Base-by-base conservation (phyloP, 2,113 vertebrate species). In the Emydocephalus ijimae region DNA sequence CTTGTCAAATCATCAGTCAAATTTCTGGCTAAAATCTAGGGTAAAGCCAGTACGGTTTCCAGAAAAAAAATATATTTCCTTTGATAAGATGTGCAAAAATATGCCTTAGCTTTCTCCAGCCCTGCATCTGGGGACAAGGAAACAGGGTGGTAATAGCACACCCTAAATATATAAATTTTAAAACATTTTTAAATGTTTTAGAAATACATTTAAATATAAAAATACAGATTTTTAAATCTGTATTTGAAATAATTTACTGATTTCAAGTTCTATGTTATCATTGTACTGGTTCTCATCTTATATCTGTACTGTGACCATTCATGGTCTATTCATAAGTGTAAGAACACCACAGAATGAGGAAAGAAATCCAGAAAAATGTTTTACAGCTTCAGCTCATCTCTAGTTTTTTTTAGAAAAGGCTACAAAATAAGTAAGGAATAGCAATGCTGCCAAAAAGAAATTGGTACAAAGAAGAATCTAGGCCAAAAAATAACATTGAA, bases 321-420 rank as follows among this genome's bases (percentile, higher is more conserved):
- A 10, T 56, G 11, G 14, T 56, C 39, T 39, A 81, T 10, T 34
- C 18, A 88, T n/a, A 10, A 21, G 23, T 29, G 45, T 24, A 59
- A 54, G 34, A 89, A 14, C 56, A 50, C 1, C 15, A 21, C 20
- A 55, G 11, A 85, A 5, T 57, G 26, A 43, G 4, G 57, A 43
- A 29, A 87, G 24, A 45, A 24, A 43, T 39, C n/a, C 29, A 87
- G 29, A 87, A 87, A 23, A 93, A 43, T 39, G n/a, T 18, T 88
- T 93, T 91, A 48, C 64, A 45, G 61, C 87, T 95, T 92, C 92
- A 88, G 43, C 64, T 64, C 50, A 57, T 92, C 95, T 93, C 93
- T 29, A 93, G 34, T 15, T 69, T n/a, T 50, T 50, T 50, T 50
- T 50, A 10, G 26, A 59, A 57, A 4, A 3, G 87, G 34, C 81